Percentiles rank a stretch among this genome's conserved stretches.
Evolutionary conservation across 2,113 vertebrate genomes (phyloP).

Genomic region (Scopus umbretta): DNA sequence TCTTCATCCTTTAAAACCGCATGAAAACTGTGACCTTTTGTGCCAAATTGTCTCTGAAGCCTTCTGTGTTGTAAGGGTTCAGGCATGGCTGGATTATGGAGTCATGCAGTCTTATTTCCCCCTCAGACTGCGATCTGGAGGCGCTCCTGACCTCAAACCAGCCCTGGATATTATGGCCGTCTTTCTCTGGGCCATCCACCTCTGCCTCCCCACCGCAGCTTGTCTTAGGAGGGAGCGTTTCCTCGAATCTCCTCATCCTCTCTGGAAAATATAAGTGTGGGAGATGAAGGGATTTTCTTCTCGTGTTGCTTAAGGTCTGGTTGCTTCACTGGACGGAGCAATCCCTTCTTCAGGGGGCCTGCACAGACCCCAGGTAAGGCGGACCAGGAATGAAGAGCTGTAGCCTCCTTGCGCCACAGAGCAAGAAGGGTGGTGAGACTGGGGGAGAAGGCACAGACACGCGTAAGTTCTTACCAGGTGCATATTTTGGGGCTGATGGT

Average conservation of each 20-base stretch:
- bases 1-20: background rate
- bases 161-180: accelerated
- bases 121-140: background rate
- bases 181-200: background rate
- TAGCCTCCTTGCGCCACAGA: accelerated
- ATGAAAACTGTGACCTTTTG: background rate
- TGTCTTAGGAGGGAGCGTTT: background rate
- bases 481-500: background rate
- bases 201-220: background rate
- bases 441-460: background rate
- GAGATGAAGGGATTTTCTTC: background rate
- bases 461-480: background rate
- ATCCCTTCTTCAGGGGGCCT: background rate
- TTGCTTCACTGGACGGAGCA: background rate
- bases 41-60: background rate
- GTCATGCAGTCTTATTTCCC: background rate
- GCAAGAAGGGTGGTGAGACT: background rate
- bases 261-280: background rate
- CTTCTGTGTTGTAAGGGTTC: background rate
- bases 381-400: background rate
- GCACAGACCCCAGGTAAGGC: background rate
- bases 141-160: background rate
- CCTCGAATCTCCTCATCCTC: background rate
- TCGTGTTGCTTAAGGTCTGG: background rate
- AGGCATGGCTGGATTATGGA: background rate